phyloP scores from a whole-genome alignment of 92 coral and sea anemone genomes.

The Palythoa heliodiscus region DNA sequence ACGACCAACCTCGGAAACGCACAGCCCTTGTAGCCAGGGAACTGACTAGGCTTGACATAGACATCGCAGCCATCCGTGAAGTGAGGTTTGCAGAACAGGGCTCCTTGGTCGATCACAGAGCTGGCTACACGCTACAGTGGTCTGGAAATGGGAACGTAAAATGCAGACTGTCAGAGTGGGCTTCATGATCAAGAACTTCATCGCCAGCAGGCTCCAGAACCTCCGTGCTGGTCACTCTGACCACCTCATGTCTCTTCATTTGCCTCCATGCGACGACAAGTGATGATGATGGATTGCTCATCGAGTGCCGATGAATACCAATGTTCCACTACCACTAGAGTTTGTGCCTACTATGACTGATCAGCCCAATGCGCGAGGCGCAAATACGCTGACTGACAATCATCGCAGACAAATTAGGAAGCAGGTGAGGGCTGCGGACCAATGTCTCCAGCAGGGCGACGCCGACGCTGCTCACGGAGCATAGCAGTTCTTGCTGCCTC shows the following conservation, averaged over 20 bases:
- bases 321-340: too few relatives aligned
- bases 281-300: too few relatives aligned
- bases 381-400: too few relatives aligned
- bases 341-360: too few relatives aligned
- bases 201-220: conserved; percentile 9
- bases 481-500: too few relatives aligned
- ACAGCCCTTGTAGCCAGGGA: conserved; percentile 35
- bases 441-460: too few relatives aligned
- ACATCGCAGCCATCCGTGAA: conserved; percentile 31
- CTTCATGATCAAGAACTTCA: conserved; percentile 19
- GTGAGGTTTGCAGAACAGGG: conserved; percentile 1
- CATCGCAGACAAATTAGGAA: too few relatives aligned
- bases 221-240: background rate
- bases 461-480: too few relatives aligned
- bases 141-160: conserved; percentile 1
- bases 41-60: conserved; percentile 21
- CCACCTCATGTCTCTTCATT: background rate
- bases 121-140: conserved; percentile 53
- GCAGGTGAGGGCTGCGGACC: too few relatives aligned
- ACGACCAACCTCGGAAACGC: conserved; percentile 14
- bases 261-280: background rate
- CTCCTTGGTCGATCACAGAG: background rate
- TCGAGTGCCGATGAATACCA: too few relatives aligned
- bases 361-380: too few relatives aligned
- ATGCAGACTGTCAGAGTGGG: conserved; percentile 17